Percentiles rank a stretch among this genome's conserved stretches.
These are phyloP conservation scores for Iphiclides podalirius DNA, from an alignment of 2,888 invertebrate species.

Conservation along the genomic window DNA sequence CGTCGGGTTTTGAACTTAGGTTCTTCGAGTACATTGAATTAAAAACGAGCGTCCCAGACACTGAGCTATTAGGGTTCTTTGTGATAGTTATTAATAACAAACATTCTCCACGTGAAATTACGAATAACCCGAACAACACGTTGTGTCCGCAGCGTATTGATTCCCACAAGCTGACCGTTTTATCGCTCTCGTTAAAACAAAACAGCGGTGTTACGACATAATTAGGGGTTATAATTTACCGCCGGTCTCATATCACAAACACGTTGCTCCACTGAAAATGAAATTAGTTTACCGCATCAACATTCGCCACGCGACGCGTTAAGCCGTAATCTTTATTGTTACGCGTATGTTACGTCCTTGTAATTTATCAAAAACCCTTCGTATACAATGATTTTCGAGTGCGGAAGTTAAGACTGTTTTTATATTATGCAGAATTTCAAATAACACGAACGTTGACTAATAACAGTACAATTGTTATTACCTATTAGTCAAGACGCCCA, in stretches of 20 bases:
- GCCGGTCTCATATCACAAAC: constrained; percentile 62
- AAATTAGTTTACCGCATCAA: constrained; percentile 51
- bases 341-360: constrained; percentile 33
- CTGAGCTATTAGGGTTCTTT: too few species aligned
- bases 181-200: constrained; percentile 54
- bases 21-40: too few species aligned
- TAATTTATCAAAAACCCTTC: too few species aligned
- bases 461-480: not conserved
- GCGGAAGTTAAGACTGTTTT: too few species aligned
- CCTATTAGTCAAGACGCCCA: not conserved
- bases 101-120: too few species aligned
- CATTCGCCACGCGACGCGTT: constrained; percentile 57
- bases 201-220: constrained; percentile 55
- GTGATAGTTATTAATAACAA: too few species aligned
- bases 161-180: constrained; percentile 44
- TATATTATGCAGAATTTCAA: too few species aligned
- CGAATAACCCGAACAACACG: too few species aligned
- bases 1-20: too few species aligned
- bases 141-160: constrained; percentile 46
- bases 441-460: not conserved
- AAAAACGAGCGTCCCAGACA: too few species aligned
- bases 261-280: constrained; percentile 63
- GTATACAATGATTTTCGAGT: too few species aligned
- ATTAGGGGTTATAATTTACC: constrained; percentile 67
- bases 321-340: constrained; percentile 64